Conservation (phyloP, 2,113 vertebrate species). For the Pelobates fuscus region DNA sequence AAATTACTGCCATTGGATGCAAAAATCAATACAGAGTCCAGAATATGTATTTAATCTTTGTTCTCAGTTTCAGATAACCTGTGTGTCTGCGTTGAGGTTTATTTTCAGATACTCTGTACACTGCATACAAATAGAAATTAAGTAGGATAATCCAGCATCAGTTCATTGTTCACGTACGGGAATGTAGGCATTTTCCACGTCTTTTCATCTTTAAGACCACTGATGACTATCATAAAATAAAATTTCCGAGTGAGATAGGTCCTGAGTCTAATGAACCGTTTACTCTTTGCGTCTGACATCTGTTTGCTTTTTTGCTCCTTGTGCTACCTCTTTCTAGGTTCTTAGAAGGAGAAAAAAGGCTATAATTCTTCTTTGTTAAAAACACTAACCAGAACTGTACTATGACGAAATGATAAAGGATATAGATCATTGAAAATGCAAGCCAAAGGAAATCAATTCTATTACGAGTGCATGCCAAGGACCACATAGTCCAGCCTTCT, state of each 20-base stretch:
- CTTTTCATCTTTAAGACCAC: slow-evolving; percentile 29
- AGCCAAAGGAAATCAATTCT: slow-evolving; percentile 23
- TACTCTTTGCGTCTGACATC: not conserved
- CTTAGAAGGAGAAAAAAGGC: not conserved
- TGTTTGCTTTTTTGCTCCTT: not conserved
- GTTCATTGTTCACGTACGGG: not conserved
- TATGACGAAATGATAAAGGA: slow-evolving; percentile 28
- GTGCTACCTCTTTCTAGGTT: not conserved
- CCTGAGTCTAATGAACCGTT: not conserved
- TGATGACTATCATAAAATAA: not conserved
- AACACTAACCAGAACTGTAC: not conserved
- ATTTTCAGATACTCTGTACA: slow-evolving; percentile 20
- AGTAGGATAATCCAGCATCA: not conserved
- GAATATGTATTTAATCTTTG: slow-evolving; percentile 26
- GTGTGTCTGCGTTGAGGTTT: not conserved
- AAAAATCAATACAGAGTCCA: not conserved
- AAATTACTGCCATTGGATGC: too few relatives aligned
- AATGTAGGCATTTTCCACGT: not conserved
- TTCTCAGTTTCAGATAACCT: slow-evolving; percentile 2
- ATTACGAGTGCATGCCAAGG: slow-evolving; percentile 34
- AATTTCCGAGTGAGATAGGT: not conserved
- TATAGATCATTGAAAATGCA: slow-evolving; percentile 21
- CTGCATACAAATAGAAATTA: not conserved
- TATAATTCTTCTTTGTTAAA: slow-evolving; percentile 12
- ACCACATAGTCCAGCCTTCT: slow-evolving; percentile 4